Evolutionary conservation across 2,113 vertebrate genomes (phyloP).

Genomic region (Natator depressus): DNA sequence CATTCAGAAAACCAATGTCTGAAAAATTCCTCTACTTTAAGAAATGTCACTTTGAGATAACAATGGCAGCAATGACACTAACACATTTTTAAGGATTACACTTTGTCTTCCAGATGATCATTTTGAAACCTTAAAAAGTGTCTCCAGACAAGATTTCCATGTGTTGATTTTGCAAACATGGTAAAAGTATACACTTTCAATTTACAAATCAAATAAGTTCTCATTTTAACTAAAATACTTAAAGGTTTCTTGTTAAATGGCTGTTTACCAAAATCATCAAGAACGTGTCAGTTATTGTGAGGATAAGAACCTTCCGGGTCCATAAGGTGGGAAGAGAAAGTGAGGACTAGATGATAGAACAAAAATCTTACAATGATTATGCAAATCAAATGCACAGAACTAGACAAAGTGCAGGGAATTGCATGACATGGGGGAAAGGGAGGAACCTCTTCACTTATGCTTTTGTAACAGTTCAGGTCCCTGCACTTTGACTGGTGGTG

Average conservation of each 20-base stretch:
- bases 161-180: not conserved
- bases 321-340: not conserved
- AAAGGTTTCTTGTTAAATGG: not conserved
- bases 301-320: not conserved
- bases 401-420: not conserved
- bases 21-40: not conserved
- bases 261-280: not conserved
- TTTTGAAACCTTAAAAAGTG: not conserved
- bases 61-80: not conserved
- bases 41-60: not conserved
- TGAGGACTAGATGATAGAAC: not conserved
- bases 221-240: not conserved
- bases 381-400: not conserved
- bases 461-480: not conserved
- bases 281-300: not conserved
- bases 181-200: not conserved
- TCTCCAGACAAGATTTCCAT: not conserved
- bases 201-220: not conserved
- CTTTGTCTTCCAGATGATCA: not conserved
- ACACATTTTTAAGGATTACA: not conserved
- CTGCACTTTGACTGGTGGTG: not conserved
- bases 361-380: not conserved
- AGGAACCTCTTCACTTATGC: not conserved
- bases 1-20: not conserved
- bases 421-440: not conserved